Conservation (phyloP, 1,140 invertebrate species). For the Lasaia peninsularis region DNA sequence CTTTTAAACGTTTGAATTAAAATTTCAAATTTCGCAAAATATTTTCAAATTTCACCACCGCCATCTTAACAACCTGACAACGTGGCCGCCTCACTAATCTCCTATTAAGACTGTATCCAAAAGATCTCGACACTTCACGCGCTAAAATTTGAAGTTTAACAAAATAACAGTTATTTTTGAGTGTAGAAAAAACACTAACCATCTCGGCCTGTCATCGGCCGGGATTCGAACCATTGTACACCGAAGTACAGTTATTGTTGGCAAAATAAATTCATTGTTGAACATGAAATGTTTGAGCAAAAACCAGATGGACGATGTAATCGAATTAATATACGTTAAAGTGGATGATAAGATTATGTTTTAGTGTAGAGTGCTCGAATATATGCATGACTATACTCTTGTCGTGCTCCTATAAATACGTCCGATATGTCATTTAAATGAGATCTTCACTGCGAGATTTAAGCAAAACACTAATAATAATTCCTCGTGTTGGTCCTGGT, state of each 20-base stretch:
- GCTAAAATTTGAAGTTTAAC: constrained; percentile 46
- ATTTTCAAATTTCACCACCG: too few relatives aligned
- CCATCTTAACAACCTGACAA: constrained; percentile 53
- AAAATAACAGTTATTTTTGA: constrained; percentile 55
- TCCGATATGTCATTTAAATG: too few relatives aligned
- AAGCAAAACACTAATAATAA: too few relatives aligned
- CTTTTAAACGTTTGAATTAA: not conserved
- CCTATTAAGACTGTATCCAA: constrained; percentile 66
- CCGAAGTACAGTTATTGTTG: constrained; percentile 64
- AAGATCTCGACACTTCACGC: constrained; percentile 60
- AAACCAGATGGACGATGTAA: constrained; percentile 55
- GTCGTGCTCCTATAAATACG: too few relatives aligned
- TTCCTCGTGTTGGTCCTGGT: too few relatives aligned
- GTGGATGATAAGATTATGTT: not conserved
- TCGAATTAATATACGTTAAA: constrained; percentile 50
- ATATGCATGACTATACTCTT: too few relatives aligned
- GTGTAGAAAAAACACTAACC: constrained; percentile 55
- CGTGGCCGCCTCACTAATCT: constrained; percentile 53
- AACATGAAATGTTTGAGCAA: constrained; percentile 43
- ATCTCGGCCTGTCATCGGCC: constrained; percentile 39
- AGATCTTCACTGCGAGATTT: too few relatives aligned
- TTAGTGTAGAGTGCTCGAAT: not conserved
- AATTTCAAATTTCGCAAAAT: constrained; percentile 29
- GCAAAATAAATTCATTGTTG: constrained; percentile 67
- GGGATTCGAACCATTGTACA: constrained; percentile 36